These are phyloP conservation scores for Acanthosoma haemorrhoidale DNA, from an alignment of 2,888 invertebrate species.

Conservation along the genomic window DNA sequence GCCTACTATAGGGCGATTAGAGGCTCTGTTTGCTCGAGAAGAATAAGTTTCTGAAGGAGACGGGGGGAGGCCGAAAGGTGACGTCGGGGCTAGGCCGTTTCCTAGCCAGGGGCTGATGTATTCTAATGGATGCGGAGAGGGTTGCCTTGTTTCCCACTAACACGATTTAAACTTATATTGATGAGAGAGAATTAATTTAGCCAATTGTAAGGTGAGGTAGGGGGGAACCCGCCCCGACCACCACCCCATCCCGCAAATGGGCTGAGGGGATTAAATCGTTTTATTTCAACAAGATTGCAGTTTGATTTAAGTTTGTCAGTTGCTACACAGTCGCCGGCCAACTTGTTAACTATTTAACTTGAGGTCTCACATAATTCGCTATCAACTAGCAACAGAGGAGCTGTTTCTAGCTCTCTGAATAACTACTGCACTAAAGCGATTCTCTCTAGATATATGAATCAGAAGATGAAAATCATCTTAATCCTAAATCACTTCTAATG, in stretches of 20 bases:
- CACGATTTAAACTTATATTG: conserved; percentile 29
- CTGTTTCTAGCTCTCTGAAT: neutral
- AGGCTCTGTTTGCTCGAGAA: no score
- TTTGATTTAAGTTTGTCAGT: neutral
- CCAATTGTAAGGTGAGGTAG: conserved; percentile 7
- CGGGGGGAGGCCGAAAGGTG: no score
- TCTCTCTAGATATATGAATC: no score
- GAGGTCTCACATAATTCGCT: neutral
- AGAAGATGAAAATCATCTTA: no score
- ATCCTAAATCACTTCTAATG: no score
- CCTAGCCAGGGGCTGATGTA: no score
- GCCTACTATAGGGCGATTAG: no score
- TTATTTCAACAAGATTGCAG: neutral
- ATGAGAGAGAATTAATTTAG: conserved; percentile 26
- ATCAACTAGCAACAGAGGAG: neutral
- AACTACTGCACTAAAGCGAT: no score
- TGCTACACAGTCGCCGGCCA: neutral
- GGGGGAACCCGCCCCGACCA: no score
- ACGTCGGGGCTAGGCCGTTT: no score
- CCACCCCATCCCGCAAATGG: neutral
- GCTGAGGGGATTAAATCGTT: neutral
- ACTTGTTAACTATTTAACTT: neutral
- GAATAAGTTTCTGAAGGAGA: neutral
- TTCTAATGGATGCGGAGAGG: conserved; percentile 24
- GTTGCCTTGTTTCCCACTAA: conserved; percentile 14